Conservation (phyloP, 2,888 invertebrate species). For the Limnephilus lunatus region DNA sequence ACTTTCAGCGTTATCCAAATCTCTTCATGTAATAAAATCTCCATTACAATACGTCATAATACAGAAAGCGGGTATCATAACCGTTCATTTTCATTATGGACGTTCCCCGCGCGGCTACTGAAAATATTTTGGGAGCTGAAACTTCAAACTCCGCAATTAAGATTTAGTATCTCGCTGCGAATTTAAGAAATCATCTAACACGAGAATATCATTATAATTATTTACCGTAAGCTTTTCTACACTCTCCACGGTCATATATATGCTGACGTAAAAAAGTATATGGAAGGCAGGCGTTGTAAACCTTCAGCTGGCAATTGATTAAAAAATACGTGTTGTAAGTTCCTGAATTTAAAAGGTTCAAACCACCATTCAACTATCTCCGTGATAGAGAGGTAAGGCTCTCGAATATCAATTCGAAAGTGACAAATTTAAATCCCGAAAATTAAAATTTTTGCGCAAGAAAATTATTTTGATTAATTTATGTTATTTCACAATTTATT, state of each 20-base stretch:
- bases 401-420: no score
- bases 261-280: slow-evolving; percentile 6
- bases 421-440: no score
- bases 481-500: no score
- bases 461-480: no score
- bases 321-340: background rate
- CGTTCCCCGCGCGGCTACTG: slow-evolving; percentile 11
- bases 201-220: slow-evolving; percentile 39
- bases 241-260: slow-evolving; percentile 15
- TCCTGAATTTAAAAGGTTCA: no score
- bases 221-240: slow-evolving; percentile 56
- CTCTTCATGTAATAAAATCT: background rate
- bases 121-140: slow-evolving; percentile 32
- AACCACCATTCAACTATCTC: no score
- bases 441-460: no score
- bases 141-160: slow-evolving; percentile 60
- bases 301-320: background rate
- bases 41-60: slow-evolving; percentile 31
- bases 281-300: background rate
- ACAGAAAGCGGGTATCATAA: slow-evolving; percentile 24
- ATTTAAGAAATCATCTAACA: slow-evolving; percentile 62
- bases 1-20: slow-evolving; percentile 24
- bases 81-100: slow-evolving; percentile 49
- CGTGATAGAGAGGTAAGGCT: no score
- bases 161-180: slow-evolving; percentile 61